Percentiles rank a stretch among this genome's conserved stretches.
Evolutionary conservation across 2,888 invertebrate species (phyloP).

Genomic region (Hirtodrosophila trivittata): DNA sequence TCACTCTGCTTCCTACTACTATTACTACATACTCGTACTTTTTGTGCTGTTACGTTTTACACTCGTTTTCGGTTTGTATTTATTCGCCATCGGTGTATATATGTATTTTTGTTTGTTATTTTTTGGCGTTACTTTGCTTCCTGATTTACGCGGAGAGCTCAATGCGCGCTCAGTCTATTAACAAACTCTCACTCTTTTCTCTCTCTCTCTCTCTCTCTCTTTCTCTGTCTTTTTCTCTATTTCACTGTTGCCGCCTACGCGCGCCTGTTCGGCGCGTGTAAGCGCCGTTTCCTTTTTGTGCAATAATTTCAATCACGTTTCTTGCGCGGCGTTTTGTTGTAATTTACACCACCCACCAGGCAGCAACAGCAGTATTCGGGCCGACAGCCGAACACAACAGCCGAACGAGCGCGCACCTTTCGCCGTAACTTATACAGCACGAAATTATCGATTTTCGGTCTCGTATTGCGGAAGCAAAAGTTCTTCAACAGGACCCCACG

Average conservation of each 20-base stretch:
- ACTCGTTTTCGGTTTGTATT: slow-evolving; percentile 71
- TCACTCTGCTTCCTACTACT: slow-evolving; percentile 57
- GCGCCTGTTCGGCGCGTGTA: slow-evolving; percentile 68
- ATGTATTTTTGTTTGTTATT: slow-evolving; percentile 77
- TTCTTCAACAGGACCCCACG: slow-evolving; percentile 58
- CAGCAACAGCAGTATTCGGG: slow-evolving; percentile 38
- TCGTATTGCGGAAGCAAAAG: slow-evolving; percentile 74
- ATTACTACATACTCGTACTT: slow-evolving; percentile 75
- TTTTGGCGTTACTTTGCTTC: slow-evolving; percentile 64
- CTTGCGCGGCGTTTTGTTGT: slow-evolving; percentile 56
- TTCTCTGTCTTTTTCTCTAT: slow-evolving; percentile 25
- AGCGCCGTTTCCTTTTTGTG: slow-evolving; percentile 74
- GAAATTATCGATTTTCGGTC: slow-evolving; percentile 81
- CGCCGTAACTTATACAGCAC: slow-evolving; percentile 82
- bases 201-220: slow-evolving; percentile 5
- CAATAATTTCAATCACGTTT: slow-evolving; percentile 79
- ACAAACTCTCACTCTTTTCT: slow-evolving; percentile 22
- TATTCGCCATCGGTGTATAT: slow-evolving; percentile 64
- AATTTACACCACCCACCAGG: slow-evolving; percentile 43
- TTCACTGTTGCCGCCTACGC: slow-evolving; percentile 57
- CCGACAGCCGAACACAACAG: slow-evolving; percentile 40
- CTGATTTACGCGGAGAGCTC: slow-evolving; percentile 55
- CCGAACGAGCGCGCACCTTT: slow-evolving; percentile 80
- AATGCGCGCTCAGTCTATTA: slow-evolving; percentile 34
- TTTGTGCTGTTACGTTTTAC: slow-evolving; percentile 71